Conservation (phyloP, 2,113 vertebrate genomes). For the Bubalus kerabau region DNA sequence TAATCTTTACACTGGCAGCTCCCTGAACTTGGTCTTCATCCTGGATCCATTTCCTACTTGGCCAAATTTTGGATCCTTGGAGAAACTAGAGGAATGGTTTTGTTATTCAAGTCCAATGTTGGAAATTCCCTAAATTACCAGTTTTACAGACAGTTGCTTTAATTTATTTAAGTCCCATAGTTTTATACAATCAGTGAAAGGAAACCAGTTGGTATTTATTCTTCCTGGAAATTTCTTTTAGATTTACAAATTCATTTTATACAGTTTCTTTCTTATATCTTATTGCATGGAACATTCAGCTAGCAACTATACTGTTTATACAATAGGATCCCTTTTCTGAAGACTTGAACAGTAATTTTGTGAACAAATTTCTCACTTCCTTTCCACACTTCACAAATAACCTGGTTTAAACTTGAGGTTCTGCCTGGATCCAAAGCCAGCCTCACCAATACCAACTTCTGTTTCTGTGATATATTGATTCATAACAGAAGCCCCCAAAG, state of each 20-base stretch:
- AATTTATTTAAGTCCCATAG: not conserved
- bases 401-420: not conserved
- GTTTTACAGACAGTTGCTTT: not conserved
- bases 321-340: not conserved
- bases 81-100: not conserved
- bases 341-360: not conserved
- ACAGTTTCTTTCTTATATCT: not conserved
- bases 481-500: not conserved
- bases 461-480: not conserved
- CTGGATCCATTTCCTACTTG: not conserved
- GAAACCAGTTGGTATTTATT: not conserved
- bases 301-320: not conserved
- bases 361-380: not conserved
- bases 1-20: not conserved
- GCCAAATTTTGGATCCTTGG: not conserved
- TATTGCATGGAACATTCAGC: not conserved
- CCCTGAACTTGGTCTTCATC: not conserved
- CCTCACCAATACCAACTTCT: not conserved
- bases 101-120: not conserved
- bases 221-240: not conserved
- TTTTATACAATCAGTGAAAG: not conserved
- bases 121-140: not conserved
- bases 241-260: not conserved
- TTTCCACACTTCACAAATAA: not conserved
- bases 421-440: not conserved